Evolutionary conservation across 2,113 vertebrate species (phyloP), one percentile per base, ranked within the genome.

Genomic region (Atlantisia rogersi): DNA sequence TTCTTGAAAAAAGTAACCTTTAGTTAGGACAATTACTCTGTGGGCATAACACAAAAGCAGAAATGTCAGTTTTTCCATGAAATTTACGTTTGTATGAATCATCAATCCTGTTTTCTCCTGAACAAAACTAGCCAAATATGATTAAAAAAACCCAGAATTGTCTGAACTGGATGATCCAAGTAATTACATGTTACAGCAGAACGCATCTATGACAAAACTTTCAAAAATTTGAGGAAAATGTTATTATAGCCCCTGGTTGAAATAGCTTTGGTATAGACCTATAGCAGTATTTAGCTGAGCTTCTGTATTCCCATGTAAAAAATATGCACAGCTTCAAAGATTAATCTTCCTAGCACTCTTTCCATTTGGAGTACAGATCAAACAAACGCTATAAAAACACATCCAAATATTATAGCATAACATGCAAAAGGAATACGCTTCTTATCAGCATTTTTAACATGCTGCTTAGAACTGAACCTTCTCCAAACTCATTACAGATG

Each of bases 101-200:
- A 96, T 76, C 94, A 96, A 83, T 95, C 92, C 95, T 94, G 77
- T 96, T 97, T 97, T 93, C 95, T 81, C 94, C 88, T 92, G 94
- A 96, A 94, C 35, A 86, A 84, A 95, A 92, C 76, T 44, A 93
- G 80, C 48, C 82, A 96, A 95, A 91, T 86, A 92, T 12, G 76
- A 92, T 58, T 25, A 50, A 81, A 86, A 94, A 85, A 15, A 6
- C 48, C 82, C 73, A 87, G 83, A 90, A 80, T 92, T 88, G 88
- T 76, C 93, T 92, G 86, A 92, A 93, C 94, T 75, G 88, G 79
- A 88, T 92, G 82, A 95, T 86, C 92, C 86, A 86, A 94, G 95
- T 97, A 97, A 97, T 97, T 96, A 96, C 92, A 96, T 86, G 94
- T 96, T 96, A 92, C 52, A 84, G 65, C 65, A 96, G 73, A 95